Evolutionary conservation across 1,140 invertebrate species (phyloP).

Genomic region (Drosophila lacertosa): DNA sequence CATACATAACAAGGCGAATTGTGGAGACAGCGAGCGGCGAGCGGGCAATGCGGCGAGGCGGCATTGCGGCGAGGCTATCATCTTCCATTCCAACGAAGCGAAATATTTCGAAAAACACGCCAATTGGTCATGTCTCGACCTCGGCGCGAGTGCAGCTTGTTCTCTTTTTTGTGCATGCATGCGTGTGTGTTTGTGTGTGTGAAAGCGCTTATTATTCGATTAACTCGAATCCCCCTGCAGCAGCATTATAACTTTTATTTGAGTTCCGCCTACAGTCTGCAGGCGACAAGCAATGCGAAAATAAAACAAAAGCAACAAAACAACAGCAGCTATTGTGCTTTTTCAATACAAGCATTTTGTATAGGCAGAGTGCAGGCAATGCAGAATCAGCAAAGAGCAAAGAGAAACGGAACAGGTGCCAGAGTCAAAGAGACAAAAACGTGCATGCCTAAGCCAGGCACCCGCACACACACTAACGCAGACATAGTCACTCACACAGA

Average conservation of each 20-base stretch:
- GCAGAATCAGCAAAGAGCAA: conserved; percentile 9
- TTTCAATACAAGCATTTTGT: neutral
- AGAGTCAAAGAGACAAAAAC: conserved; percentile 4
- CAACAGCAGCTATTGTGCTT: conserved; percentile 8
- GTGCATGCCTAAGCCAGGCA: conserved; percentile 17
- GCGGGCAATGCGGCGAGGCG: neutral
- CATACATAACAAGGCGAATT: conserved; percentile 45
- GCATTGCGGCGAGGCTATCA: conserved; percentile 51
- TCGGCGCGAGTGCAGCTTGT: conserved; percentile 50
- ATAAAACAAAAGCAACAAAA: conserved; percentile 26
- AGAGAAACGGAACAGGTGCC: conserved; percentile 14
- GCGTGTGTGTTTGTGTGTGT: conserved; percentile 26
- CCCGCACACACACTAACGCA: conserved; percentile 1
- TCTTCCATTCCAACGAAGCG: conserved; percentile 68
- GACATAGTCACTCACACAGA: conserved; percentile 2
- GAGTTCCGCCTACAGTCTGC: conserved; percentile 68
- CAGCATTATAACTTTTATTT: conserved; percentile 78
- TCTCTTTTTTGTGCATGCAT: conserved; percentile 6
- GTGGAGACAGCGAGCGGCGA: neutral
- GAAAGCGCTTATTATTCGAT: conserved; percentile 76
- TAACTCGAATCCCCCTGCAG: conserved; percentile 77
- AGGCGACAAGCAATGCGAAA: conserved; percentile 37
- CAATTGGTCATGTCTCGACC: conserved; percentile 81
- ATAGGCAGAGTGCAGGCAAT: conserved; percentile 18
- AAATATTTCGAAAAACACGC: conserved; percentile 76